These are phyloP conservation scores for Antedon mediterranea DNA, from an alignment of 53 echinoderm and acorn worm species.

Conservation along the genomic window DNA sequence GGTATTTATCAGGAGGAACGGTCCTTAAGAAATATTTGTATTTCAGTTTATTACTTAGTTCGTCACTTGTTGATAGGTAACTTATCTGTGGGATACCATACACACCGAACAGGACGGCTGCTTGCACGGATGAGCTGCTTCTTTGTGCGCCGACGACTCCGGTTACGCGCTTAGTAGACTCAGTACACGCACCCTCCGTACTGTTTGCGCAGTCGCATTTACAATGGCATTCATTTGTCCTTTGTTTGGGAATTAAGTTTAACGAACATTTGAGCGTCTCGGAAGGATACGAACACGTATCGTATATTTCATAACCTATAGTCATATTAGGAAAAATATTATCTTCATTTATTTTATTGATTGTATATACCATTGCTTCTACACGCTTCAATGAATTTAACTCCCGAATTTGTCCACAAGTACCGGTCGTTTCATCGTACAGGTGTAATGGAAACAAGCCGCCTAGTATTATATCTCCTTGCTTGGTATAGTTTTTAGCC, in stretches of 20 bases:
- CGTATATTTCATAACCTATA: slow-evolving; percentile 84
- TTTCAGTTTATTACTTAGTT: slow-evolving; percentile 49
- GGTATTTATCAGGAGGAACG: slow-evolving; percentile 71
- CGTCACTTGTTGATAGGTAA: slow-evolving; percentile 85
- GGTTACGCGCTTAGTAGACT: slow-evolving; percentile 7
- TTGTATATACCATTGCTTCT: slow-evolving; percentile 85
- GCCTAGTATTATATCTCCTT: slow-evolving; percentile 63
- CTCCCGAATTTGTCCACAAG: slow-evolving; percentile 42
- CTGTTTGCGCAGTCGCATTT: not conserved
- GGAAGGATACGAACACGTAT: slow-evolving; percentile 68
- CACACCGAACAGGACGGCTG: slow-evolving; percentile 70
- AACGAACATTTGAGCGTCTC: slow-evolving; percentile 50
- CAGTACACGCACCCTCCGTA: not conserved
- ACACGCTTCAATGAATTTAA: slow-evolving; percentile 50
- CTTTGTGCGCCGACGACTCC: slow-evolving; percentile 85
- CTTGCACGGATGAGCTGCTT: slow-evolving; percentile 72
- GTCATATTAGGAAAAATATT: slow-evolving; percentile 48
- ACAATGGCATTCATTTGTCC: slow-evolving; percentile 17
- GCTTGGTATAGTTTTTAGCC: slow-evolving; percentile 23
- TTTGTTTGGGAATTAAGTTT: slow-evolving; percentile 66
- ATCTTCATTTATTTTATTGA: slow-evolving; percentile 52
- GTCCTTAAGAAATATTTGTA: slow-evolving; percentile 87
- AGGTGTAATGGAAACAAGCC: slow-evolving; percentile 70
- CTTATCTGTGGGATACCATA: slow-evolving; percentile 77
- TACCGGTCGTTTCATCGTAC: slow-evolving; percentile 42